These are phyloP conservation scores for Lutjanus argentimaculatus DNA, from an alignment of 2,797 vertebrate genomes.

Conservation along the genomic window DNA sequence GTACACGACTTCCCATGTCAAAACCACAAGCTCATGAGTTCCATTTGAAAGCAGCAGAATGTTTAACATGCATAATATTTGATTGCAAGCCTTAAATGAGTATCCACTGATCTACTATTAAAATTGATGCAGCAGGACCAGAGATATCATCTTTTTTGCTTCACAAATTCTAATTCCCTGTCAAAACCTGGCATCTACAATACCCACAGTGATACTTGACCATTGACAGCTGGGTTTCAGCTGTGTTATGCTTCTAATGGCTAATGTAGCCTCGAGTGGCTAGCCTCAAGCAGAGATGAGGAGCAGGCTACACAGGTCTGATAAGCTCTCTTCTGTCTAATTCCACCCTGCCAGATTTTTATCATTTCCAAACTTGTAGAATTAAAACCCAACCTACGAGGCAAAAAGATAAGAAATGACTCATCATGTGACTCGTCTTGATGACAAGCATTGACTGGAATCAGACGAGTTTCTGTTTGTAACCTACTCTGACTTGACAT, in stretches of 20 bases:
- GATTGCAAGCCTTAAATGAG: too few species aligned
- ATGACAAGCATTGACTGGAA: neutral
- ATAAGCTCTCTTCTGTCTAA: neutral
- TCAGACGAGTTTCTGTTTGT: conserved; percentile 12
- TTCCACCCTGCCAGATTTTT: neutral
- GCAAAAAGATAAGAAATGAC: neutral
- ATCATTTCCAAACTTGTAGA: too few species aligned
- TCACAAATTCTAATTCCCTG: neutral
- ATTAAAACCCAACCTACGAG: too few species aligned
- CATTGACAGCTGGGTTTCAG: neutral
- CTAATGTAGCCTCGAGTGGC: neutral
- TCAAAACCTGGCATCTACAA: neutral
- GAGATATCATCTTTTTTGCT: too few species aligned
- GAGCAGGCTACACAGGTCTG: neutral
- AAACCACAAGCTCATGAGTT: too few species aligned
- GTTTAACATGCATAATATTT: too few species aligned
- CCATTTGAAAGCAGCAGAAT: too few species aligned
- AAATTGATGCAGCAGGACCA: too few species aligned
- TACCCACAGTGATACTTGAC: neutral
- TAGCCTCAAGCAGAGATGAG: neutral
- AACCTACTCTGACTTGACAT: neutral
- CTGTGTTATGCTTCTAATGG: neutral
- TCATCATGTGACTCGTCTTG: neutral
- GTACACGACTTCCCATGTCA: too few species aligned
- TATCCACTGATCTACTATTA: too few species aligned